Evolutionary conservation across 1,140 invertebrate genomes (phyloP).

Genomic region (Drosophila lini): DNA sequence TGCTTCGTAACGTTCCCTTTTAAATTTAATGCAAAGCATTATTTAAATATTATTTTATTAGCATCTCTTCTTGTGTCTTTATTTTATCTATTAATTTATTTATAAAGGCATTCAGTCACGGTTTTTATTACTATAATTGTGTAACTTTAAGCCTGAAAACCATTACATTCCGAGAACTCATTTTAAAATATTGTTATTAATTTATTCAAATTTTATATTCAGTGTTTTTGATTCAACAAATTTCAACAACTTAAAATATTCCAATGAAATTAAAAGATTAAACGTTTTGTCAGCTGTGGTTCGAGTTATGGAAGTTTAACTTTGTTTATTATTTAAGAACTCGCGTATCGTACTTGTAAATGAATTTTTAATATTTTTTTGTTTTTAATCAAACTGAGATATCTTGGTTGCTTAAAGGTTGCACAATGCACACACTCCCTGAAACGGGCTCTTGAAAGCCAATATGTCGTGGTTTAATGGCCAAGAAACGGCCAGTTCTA

Average conservation of each 20-base stretch:
- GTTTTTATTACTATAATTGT: neutral
- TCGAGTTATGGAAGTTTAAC: neutral
- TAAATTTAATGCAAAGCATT: too few relatives aligned
- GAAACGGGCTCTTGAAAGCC: neutral
- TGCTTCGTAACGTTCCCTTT: too few relatives aligned
- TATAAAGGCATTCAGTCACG: neutral
- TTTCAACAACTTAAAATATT: neutral
- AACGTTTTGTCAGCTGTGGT: neutral
- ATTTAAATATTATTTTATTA: too few relatives aligned
- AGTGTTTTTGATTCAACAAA: too few relatives aligned
- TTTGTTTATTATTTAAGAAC: neutral
- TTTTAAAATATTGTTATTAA: neutral
- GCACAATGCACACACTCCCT: conserved; percentile 1
- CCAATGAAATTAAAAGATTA: neutral
- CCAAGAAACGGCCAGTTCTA: conserved; percentile 25
- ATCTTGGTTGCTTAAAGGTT: neutral
- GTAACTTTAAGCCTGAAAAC: neutral
- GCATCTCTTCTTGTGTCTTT: too few relatives aligned
- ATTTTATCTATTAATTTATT: neutral
- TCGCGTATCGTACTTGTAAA: neutral
- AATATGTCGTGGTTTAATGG: conserved; percentile 21
- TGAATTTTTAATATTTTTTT: neutral
- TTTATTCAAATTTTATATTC: too few relatives aligned
- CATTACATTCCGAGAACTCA: neutral
- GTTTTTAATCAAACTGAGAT: neutral